phyloP scores from a whole-genome alignment of 2,797 vertebrate genomes.

The Clamator glandarius region DNA sequence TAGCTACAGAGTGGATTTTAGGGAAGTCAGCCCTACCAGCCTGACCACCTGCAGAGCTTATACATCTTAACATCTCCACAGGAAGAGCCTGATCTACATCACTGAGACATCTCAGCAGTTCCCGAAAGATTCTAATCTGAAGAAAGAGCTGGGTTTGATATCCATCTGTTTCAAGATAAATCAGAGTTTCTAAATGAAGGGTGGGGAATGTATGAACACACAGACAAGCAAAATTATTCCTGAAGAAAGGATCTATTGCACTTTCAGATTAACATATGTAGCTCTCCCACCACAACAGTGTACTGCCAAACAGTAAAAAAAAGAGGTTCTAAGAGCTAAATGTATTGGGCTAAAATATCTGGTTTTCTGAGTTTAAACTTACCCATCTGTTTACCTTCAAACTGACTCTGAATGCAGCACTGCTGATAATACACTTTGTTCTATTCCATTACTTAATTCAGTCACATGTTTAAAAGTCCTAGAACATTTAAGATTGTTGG shows the following conservation, averaged over 20 bases:
- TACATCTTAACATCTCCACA: background rate
- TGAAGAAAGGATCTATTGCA: background rate
- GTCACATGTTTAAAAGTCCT: conserved; percentile 44
- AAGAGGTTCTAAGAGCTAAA: background rate
- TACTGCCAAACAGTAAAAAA: background rate
- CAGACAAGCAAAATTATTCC: background rate
- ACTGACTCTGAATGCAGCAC: background rate
- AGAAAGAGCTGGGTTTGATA: background rate
- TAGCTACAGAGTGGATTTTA: background rate
- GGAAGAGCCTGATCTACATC: background rate
- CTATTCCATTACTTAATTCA: conserved; percentile 19
- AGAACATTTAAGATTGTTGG: conserved; percentile 14
- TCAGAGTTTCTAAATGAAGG: background rate
- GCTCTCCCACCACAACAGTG: background rate
- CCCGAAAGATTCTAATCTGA: background rate
- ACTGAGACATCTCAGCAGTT: background rate
- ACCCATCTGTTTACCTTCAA: conserved; percentile 29
- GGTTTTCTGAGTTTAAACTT: conserved; percentile 13
- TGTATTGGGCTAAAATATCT: background rate
- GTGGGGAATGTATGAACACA: background rate
- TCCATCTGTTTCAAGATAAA: background rate
- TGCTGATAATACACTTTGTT: conserved; percentile 1
- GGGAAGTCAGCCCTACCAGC: background rate
- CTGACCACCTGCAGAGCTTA: background rate
- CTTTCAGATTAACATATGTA: background rate